Conservation (phyloP, 1,140 invertebrate species). For the Pantala flavescens region DNA sequence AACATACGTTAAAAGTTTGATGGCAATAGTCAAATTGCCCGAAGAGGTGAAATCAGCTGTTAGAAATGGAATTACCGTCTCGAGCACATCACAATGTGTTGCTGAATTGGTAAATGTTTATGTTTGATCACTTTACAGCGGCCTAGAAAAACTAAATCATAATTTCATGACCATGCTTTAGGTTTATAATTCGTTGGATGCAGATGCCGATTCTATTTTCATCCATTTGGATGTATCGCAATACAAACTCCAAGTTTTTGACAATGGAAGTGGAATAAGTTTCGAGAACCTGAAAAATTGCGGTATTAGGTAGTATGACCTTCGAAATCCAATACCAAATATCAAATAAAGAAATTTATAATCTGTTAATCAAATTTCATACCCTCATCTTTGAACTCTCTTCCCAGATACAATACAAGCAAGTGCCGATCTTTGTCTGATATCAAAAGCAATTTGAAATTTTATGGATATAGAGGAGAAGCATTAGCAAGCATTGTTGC, state of each 20-base stretch:
- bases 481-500: constrained; percentile 48
- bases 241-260: constrained; percentile 51
- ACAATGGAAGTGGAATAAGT: constrained; percentile 51
- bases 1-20: not conserved
- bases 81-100: not conserved
- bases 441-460: constrained; percentile 38
- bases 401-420: constrained; percentile 46
- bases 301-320: constrained; percentile 37
- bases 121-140: not conserved
- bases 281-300: constrained; percentile 39
- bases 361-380: not conserved
- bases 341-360: no score
- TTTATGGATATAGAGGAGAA: constrained; percentile 53
- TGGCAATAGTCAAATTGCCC: constrained; percentile 29
- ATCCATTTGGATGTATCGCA: constrained; percentile 45
- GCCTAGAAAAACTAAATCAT: no score
- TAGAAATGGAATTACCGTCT: constrained; percentile 13
- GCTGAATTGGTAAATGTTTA: constrained; percentile 15
- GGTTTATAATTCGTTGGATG: constrained; percentile 55
- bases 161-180: constrained; percentile 22
- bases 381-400: not conserved
- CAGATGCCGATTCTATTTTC: constrained; percentile 47
- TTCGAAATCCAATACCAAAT: not conserved
- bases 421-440: constrained; percentile 43
- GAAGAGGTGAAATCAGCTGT: constrained; percentile 46